Evolutionary conservation across 2,797 vertebrate genomes (phyloP), one percentile per base, ranked within the genome.

Genomic region (Brachyalestes nurse): DNA sequence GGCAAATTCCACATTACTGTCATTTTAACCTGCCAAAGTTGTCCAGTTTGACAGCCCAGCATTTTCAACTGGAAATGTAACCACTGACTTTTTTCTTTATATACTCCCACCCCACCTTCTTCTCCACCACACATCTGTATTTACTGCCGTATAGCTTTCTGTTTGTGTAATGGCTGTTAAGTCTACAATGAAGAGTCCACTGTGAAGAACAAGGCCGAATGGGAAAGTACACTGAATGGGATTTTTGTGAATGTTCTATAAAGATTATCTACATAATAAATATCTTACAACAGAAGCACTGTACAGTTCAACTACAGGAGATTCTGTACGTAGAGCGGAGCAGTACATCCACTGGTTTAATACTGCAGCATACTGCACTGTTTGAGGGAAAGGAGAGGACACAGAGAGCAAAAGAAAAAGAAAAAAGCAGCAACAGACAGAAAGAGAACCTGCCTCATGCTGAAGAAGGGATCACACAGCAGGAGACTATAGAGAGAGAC

Each of bases 361-460:
- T n/a, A 14, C 60, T 34, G 25, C 25, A 62, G 13, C 25, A 28
- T n/a, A 55, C 13, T 2, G n/a, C 9, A 60, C 58, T 60, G 14
- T 25, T 5, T 62, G 60, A 62, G 4, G 23, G 19, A 90, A 58
- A 61, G 8, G 76, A 76, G 77, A 88, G 61, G 67, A 91, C 89
- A 85, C 84, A 81, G 88, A 17, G 40, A 64, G 23, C 10, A 28
- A 28, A 65, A 38, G 13, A 28, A 13, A 3, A 66, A 28, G 16
- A 3, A 66, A 17, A 66, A 5, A 38, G 62, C 14, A 16, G 13
- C 40, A n/a, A n/a, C n/a, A n/a, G 1, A 19, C 73, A 83, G 64
- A 16, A 80, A 77, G 78, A 88, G 65, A 74, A 92, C 91, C 87
- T 94, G 94, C 92, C 93, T 94, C 91, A 88, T 91, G 83, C 85